phyloP scores from a whole-genome alignment of 2,113 vertebrate genomes.

The Capra hircus region DNA sequence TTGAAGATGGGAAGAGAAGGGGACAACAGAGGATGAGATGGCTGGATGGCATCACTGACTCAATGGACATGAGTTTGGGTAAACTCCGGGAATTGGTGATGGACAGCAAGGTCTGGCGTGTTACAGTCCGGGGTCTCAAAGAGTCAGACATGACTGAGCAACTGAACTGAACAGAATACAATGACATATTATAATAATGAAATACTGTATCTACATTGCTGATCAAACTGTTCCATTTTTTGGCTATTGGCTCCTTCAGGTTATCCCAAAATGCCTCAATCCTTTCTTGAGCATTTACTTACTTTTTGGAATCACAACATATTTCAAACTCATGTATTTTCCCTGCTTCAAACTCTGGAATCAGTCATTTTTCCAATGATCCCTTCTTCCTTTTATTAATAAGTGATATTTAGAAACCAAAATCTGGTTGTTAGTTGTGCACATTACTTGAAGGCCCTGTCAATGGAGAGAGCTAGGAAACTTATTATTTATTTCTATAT shows the following conservation, averaged over 20 bases:
- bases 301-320: neutral
- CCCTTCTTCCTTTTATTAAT: neutral
- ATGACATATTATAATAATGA: neutral
- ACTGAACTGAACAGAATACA: neutral
- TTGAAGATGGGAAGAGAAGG: fast-evolving
- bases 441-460: neutral
- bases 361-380: neutral
- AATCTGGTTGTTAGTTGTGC: neutral
- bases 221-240: neutral
- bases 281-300: neutral
- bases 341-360: neutral
- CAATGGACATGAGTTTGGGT: neutral
- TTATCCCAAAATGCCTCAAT: neutral
- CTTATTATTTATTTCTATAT: neutral
- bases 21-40: neutral
- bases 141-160: neutral
- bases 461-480: neutral
- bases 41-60: neutral
- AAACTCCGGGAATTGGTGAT: fast-evolving
- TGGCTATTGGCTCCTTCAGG: neutral
- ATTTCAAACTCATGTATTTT: neutral
- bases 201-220: neutral
- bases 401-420: neutral
- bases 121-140: neutral
- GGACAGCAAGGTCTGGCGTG: neutral